Evolutionary conservation across 2,797 vertebrate genomes (phyloP), one percentile per base, ranked within the genome.

Genomic region (Hydrolagus colliei): DNA sequence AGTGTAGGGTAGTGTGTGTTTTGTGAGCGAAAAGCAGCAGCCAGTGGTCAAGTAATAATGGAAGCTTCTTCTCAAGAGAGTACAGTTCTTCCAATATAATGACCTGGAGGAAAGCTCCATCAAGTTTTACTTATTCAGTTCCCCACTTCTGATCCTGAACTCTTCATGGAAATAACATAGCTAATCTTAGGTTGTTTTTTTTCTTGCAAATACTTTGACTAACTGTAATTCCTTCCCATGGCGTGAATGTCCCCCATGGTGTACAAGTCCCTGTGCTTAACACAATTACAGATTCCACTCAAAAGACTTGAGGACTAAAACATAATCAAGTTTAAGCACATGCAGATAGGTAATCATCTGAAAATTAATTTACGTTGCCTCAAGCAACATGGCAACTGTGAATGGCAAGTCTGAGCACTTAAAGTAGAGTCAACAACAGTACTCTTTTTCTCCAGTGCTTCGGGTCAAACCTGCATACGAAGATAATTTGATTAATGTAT

Each of bases 401-500:
- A 61, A 20, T 59, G 61, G 5, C 52, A 77, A 10, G 41, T 4
- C 41, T 52, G 41, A 52, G 6, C 41, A 52, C 41, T 52, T 35
- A 67, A 80, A 5, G 22, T 80, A 52, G 41, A 52, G 41, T 76
- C 75, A 77, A 10, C 18, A 61, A 18, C 5, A 77, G n/a, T 12
- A 2, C 61, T 77, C 75, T 77, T 20, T 75, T 10, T 52, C 41
- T 52, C 3, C 75, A 77, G 61, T 22, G 18, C 18, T 77, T 76
- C n/a, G 11, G 61, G 12, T 4, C 61, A 18, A 9, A 77, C 20
- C 41, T 79, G 13, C 2, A 62, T 3, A 7, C 27, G 61, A n/a
- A 77, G 52, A 61, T 77, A 77, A 77, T 61, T 77, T n/a, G 52
- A 77, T 77, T 77, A 61, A 9, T 76, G 75, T 59, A 61, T 77